A percentile compares a stretch with the other conserved stretches of the same genome.
Evolutionary conservation across 2,113 vertebrate genomes (phyloP).

Genomic region (Zosterops borbonicus): DNA sequence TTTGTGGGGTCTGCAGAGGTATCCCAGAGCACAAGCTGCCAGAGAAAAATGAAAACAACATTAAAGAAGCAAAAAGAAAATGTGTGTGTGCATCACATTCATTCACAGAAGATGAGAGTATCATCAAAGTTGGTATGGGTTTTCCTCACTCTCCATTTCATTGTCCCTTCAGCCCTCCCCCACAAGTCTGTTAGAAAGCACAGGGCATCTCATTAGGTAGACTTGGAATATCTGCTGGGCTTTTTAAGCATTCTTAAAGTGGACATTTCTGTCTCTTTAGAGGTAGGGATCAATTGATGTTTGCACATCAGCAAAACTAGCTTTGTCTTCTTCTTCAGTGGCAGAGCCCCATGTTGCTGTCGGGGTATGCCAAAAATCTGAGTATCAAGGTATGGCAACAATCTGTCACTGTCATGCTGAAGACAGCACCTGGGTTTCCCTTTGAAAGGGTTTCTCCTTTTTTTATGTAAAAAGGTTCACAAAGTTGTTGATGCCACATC

Average conservation of each 20-base stretch:
- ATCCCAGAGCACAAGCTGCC: neutral
- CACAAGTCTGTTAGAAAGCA: neutral
- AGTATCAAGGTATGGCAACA: neutral
- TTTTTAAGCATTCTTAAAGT: neutral
- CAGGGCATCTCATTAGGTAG: neutral
- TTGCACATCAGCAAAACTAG: neutral
- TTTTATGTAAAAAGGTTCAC: neutral
- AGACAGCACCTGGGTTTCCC: neutral
- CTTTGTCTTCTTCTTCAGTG: neutral
- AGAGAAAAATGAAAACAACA: neutral
- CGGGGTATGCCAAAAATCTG: neutral
- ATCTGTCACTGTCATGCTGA: neutral
- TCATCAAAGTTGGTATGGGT: too few species aligned
- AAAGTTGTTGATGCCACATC: neutral
- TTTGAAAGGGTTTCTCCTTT: neutral
- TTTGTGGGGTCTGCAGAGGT: neutral
- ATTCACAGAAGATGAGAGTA: neutral
- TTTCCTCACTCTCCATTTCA: neutral
- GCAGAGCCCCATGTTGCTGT: accelerated
- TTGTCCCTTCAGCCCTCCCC: neutral
- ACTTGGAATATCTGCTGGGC: neutral
- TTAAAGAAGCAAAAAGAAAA: neutral
- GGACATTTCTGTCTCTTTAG: neutral
- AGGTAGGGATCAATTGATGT: neutral
- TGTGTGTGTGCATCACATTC: neutral